phyloP scores from a whole-genome alignment of 2,113 vertebrate species.

The Canis aureus region DNA sequence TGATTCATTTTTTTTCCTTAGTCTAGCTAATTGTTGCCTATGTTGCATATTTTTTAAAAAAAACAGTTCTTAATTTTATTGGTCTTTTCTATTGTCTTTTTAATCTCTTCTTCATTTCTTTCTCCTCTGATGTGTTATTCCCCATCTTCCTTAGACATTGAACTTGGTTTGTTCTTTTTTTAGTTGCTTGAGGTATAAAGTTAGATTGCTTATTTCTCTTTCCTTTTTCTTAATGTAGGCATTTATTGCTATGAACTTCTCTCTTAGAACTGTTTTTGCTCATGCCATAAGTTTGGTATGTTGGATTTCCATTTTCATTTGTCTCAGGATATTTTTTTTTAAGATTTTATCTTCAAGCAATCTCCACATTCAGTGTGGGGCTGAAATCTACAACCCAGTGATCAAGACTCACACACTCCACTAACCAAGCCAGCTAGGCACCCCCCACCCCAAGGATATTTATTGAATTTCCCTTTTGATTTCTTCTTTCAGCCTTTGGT shows the following conservation, averaged over 20 bases:
- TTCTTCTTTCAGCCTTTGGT: too few relatives aligned
- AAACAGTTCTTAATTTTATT: not conserved
- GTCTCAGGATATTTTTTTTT: not conserved
- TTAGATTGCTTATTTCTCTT: not conserved
- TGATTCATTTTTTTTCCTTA: not conserved
- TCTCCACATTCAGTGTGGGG: not conserved
- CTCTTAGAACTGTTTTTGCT: not conserved
- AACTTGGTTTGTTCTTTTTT: not conserved
- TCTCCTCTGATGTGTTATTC: not conserved
- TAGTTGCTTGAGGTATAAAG: not conserved
- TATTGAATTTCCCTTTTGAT: not conserved
- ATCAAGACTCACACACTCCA: too few relatives aligned
- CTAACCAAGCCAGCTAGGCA: too few relatives aligned
- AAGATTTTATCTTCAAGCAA: not conserved
- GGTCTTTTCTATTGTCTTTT: not conserved
- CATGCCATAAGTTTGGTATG: not conserved
- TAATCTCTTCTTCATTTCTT: not conserved
- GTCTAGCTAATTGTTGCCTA: not conserved
- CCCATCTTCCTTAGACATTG: not conserved
- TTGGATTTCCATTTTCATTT: not conserved
- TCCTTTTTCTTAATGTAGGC: not conserved
- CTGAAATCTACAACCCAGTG: too few relatives aligned
- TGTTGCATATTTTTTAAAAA: not conserved
- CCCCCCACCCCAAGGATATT: not conserved
- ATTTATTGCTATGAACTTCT: not conserved